These are phyloP conservation scores for Limnothrissa miodon DNA, from an alignment of 2,113 vertebrate genomes.

Conservation along the genomic window DNA sequence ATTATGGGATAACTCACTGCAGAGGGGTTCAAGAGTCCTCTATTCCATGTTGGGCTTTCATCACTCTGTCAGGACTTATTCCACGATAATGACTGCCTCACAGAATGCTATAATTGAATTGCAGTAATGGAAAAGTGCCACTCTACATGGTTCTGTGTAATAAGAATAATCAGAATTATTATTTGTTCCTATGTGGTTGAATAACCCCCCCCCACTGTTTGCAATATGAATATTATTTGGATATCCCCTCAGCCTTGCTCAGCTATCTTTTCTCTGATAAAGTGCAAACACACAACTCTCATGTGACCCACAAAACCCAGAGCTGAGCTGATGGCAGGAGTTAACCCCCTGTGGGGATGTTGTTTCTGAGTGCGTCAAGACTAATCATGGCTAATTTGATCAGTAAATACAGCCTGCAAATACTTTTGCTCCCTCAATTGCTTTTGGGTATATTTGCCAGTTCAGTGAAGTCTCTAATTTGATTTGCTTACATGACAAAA, in stretches of 20 bases:
- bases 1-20: too few species aligned
- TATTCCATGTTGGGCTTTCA: too few species aligned
- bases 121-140: too few species aligned
- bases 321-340: background rate
- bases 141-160: too few species aligned
- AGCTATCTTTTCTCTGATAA: background rate
- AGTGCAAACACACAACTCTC: background rate
- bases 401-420: background rate
- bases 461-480: constrained; percentile 5
- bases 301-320: background rate
- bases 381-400: background rate
- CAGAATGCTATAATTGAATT: too few species aligned
- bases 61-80: too few species aligned
- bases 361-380: background rate
- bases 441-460: constrained; percentile 5
- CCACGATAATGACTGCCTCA: too few species aligned
- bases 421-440: background rate
- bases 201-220: background rate
- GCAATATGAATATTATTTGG: background rate
- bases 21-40: too few species aligned
- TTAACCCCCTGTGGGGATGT: constrained; percentile 6
- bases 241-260: background rate
- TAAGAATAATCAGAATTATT: too few species aligned
- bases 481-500: constrained; percentile 9
- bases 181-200: background rate